phyloP scores from a whole-genome alignment of 2,113 vertebrate species.

The Raja brachyura region DNA sequence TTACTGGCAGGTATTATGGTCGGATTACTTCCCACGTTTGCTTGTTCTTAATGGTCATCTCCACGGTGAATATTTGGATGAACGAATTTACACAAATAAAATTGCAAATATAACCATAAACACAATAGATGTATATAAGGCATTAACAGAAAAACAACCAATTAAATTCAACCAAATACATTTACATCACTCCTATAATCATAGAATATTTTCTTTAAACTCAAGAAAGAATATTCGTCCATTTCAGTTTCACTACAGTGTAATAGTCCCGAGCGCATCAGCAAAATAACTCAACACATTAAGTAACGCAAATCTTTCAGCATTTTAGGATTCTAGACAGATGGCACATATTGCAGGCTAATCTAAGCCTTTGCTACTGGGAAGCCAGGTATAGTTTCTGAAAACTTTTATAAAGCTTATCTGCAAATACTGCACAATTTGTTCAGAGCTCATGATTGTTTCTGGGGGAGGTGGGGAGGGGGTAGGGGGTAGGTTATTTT shows the following conservation, averaged over 20 bases:
- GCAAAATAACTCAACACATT: not conserved
- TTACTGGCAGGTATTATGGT: not conserved
- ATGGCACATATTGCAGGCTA: not conserved
- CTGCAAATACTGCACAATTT: not conserved
- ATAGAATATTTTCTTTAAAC: not conserved
- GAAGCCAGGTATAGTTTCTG: not conserved
- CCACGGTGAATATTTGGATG: not conserved
- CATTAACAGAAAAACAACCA: not conserved
- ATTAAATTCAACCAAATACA: not conserved
- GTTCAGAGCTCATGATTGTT: not conserved
- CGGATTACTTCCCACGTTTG: not conserved
- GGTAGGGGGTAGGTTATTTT: too few species aligned
- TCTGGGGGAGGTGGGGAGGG: not conserved
- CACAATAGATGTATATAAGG: not conserved
- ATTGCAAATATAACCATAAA: not conserved
- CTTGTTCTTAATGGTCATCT: not conserved
- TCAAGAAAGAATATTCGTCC: not conserved
- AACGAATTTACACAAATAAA: not conserved
- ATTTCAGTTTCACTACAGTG: not conserved
- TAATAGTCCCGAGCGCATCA: not conserved
- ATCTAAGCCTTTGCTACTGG: not conserved
- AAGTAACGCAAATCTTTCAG: not conserved
- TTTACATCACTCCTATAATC: not conserved
- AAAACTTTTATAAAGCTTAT: not conserved
- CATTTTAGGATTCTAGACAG: not conserved